Conservation (phyloP, 2,113 vertebrate genomes). For the Odontophorus gujanensis region DNA sequence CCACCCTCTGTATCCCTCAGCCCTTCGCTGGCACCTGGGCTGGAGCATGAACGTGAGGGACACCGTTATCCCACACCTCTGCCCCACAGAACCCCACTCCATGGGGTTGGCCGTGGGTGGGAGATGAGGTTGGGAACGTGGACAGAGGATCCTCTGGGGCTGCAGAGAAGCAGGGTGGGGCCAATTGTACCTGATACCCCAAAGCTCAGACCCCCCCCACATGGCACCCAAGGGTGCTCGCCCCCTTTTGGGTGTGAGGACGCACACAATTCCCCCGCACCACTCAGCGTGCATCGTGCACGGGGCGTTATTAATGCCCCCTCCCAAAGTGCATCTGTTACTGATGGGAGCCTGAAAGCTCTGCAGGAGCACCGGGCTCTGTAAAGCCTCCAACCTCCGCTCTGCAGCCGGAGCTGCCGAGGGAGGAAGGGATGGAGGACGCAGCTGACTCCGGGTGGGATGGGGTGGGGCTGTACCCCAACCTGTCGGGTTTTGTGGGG, state of each 20-base stretch:
- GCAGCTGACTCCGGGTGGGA: neutral
- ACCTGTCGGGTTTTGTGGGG: neutral
- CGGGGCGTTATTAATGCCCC: constrained; percentile 14
- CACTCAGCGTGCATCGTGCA: neutral
- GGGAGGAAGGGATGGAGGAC: neutral
- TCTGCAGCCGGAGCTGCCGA: fast-evolving
- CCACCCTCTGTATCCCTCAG: fast-evolving
- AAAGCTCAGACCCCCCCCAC: neutral
- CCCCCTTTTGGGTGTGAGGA: neutral
- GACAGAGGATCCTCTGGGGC: no score
- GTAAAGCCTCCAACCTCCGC: neutral
- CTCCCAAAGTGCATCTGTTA: neutral
- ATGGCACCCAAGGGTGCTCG: fast-evolving
- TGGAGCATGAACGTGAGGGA: neutral
- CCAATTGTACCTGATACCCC: no score
- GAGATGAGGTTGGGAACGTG: neutral
- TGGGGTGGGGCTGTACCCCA: fast-evolving
- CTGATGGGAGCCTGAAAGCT: neutral
- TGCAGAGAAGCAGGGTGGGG: neutral
- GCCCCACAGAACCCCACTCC: neutral
- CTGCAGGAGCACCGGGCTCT: neutral
- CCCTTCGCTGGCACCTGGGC: fast-evolving
- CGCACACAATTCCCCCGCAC: neutral
- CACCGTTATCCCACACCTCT: fast-evolving
- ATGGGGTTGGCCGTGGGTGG: fast-evolving